A percentile compares a stretch with the other conserved stretches of the same genome.
These are phyloP conservation scores for Scophthalmus maximus DNA, from an alignment of 2,113 vertebrate genomes.

Conservation along the genomic window DNA sequence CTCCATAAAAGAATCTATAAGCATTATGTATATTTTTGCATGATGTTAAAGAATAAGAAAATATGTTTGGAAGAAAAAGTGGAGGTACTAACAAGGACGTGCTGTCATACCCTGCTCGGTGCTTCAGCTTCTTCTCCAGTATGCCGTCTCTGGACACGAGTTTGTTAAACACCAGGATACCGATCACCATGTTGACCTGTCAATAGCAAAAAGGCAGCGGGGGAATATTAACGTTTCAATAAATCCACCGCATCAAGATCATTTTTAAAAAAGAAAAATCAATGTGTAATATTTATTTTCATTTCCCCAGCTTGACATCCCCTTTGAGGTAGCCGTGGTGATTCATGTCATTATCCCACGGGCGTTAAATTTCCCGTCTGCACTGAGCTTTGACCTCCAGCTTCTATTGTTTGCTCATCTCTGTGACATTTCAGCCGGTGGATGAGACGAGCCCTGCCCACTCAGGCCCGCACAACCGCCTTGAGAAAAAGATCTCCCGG, in stretches of 20 bases:
- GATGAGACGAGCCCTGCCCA: conserved; percentile 55
- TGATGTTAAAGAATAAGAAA: conserved; percentile 20
- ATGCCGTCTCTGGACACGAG: conserved; percentile 99
- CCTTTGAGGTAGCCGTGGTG: background rate
- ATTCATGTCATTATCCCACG: conserved; percentile 36
- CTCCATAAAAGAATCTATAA: conserved; percentile 40
- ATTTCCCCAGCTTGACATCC: conserved; percentile 17
- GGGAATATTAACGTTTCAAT: conserved; percentile 6
- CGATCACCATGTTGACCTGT: conserved; percentile 99
- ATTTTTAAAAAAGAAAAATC: conserved; percentile 24
- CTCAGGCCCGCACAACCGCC: conserved; percentile 49
- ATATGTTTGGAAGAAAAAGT: too few species aligned
- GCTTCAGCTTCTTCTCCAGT: conserved; percentile 99
- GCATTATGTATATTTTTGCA: conserved; percentile 62
- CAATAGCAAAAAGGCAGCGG: conserved; percentile 42
- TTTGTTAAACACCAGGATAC: conserved; percentile 99
- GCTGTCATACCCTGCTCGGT: conserved; percentile 96
- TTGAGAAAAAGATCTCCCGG: conserved; percentile 52
- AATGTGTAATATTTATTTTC: background rate
- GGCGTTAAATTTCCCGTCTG: conserved; percentile 10
- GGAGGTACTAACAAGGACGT: conserved; percentile 76
- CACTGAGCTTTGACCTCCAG: conserved; percentile 61
- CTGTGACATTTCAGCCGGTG: conserved; percentile 69
- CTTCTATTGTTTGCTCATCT: conserved; percentile 59
- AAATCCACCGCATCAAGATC: background rate